phyloP scores from a whole-genome alignment of 2,113 vertebrate species.

The Pyxicephalus adspersus region DNA sequence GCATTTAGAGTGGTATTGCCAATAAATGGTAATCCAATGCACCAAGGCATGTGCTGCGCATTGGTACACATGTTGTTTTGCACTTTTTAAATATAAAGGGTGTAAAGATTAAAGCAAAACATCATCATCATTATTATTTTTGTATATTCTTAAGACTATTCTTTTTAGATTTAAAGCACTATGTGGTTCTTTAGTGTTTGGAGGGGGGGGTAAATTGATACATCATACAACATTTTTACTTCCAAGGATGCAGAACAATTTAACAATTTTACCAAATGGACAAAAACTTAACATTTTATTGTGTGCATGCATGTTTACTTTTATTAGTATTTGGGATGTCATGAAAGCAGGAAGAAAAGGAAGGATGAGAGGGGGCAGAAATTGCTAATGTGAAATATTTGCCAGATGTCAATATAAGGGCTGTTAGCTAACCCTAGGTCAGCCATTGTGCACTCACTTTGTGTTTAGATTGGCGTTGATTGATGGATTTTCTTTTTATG shows the following conservation, averaged over 20 bases:
- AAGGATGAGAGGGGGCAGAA: conserved; percentile 51
- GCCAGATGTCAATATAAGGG: conserved; percentile 37
- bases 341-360: conserved; percentile 51
- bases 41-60: no score
- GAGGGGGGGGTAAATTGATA: no score
- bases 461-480: neutral
- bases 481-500: conserved; percentile 14
- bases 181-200: no score
- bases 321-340: conserved; percentile 48
- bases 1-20: no score
- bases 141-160: no score
- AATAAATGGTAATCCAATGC: no score
- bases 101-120: no score
- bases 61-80: no score
- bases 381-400: conserved; percentile 38
- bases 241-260: neutral
- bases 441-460: neutral
- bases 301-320: conserved; percentile 25
- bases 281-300: conserved; percentile 10
- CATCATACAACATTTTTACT: neutral
- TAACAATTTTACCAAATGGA: neutral
- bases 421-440: conserved; percentile 36
- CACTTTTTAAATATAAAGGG: no score
- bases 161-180: no score
- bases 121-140: no score